Evolutionary conservation across 2,888 invertebrate genomes (phyloP).

Genomic region (Limnephilus marmoratus): DNA sequence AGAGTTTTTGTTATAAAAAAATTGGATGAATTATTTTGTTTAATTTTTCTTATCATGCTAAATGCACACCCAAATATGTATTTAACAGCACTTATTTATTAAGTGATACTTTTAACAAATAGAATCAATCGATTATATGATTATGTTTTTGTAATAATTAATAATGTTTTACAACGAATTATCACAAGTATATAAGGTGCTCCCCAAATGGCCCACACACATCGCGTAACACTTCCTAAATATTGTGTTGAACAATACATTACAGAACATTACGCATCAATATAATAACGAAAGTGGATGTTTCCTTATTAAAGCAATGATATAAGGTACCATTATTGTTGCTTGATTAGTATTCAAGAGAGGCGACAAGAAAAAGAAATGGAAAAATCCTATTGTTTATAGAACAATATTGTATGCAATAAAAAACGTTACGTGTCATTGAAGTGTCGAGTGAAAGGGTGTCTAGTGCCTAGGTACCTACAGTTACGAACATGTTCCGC

Average conservation of each 20-base stretch:
- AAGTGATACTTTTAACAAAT: no score
- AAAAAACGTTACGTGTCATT: not conserved
- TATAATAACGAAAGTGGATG: not conserved
- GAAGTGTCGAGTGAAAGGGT: not conserved
- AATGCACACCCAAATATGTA: no score
- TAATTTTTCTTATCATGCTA: no score
- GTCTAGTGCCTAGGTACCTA: no score
- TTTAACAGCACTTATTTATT: no score
- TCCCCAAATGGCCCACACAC: not conserved
- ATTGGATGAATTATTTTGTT: no score
- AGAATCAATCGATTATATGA: no score
- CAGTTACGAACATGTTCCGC: no score
- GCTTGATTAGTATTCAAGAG: not conserved
- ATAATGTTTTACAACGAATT: not conserved
- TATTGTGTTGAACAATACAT: slow-evolving; percentile 12
- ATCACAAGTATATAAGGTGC: not conserved
- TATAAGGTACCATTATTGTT: not conserved
- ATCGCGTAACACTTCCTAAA: not conserved
- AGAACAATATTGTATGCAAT: not conserved
- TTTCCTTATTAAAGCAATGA: not conserved
- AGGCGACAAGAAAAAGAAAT: not conserved
- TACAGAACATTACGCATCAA: not conserved
- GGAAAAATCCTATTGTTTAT: not conserved
- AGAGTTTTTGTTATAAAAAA: no score
- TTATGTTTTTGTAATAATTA: not conserved